These are phyloP conservation scores for Ctenicera cuprea DNA, from an alignment of 2,888 invertebrate species.

Conservation along the genomic window DNA sequence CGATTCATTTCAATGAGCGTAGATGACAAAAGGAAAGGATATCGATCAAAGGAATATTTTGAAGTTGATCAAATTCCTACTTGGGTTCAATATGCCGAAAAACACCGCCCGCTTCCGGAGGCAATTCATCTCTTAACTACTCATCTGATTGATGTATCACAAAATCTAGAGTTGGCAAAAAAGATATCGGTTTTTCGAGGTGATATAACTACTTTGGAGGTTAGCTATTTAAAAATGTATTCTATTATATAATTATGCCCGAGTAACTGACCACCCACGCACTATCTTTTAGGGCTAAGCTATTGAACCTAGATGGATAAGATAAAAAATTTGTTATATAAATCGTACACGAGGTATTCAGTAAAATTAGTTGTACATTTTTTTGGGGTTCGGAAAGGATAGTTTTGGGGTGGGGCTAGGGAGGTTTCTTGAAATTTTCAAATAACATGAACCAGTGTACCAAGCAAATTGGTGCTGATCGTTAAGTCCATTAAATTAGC, in stretches of 20 bases:
- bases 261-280: too few relatives aligned
- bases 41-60: constrained; percentile 71
- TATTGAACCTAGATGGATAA: too few relatives aligned
- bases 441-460: too few relatives aligned
- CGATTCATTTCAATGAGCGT: constrained; percentile 74
- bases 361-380: too few relatives aligned
- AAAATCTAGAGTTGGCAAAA: constrained; percentile 74
- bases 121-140: constrained; percentile 65
- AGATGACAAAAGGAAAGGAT: constrained; percentile 75
- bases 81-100: constrained; percentile 75
- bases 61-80: constrained; percentile 73
- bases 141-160: constrained; percentile 69
- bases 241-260: background rate
- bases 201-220: constrained; percentile 89
- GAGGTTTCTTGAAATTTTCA: too few relatives aligned
- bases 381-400: too few relatives aligned
- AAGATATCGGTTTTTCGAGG: constrained; percentile 83
- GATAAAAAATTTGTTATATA: too few relatives aligned
- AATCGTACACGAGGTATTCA: too few relatives aligned
- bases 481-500: too few relatives aligned
- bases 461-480: too few relatives aligned
- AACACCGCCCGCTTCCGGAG: constrained; percentile 63
- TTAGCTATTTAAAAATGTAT: constrained; percentile 57
- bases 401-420: too few relatives aligned
- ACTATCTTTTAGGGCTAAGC: too few relatives aligned